phyloP scores from a whole-genome alignment of 2,888 invertebrate genomes.

The Glyphotaelius pellucidus region DNA sequence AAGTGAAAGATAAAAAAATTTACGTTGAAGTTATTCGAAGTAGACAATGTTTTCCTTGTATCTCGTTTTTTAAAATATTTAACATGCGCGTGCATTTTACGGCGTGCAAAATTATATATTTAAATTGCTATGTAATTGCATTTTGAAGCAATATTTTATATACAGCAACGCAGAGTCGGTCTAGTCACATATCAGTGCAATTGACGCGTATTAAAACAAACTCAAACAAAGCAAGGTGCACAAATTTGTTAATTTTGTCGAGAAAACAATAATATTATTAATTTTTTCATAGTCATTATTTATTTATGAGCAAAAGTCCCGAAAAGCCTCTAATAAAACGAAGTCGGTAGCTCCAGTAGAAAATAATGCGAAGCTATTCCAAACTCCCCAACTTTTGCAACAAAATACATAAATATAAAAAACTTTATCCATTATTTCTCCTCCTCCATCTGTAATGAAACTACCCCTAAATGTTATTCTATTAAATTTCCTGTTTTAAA shows the following conservation, averaged over 20 bases:
- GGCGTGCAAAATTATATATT: slow-evolving; percentile 39
- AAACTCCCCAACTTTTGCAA: not conserved
- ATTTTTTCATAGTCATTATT: not conserved
- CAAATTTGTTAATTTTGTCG: not conserved
- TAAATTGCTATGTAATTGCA: not conserved
- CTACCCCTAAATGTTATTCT: not conserved
- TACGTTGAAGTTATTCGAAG: not conserved
- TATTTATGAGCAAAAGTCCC: not conserved
- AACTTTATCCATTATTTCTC: not conserved
- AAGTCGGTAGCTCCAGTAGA: not conserved
- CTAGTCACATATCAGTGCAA: not conserved
- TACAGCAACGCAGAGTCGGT: slow-evolving; percentile 41
- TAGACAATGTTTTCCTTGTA: not conserved
- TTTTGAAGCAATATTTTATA: slow-evolving; percentile 27
- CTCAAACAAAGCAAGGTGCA: not conserved
- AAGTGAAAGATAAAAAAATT: not conserved
- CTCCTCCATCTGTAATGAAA: not conserved
- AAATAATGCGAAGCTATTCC: not conserved
- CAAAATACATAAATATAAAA: not conserved
- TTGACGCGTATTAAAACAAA: not conserved
- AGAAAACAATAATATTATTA: not conserved
- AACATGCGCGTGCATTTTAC: slow-evolving; percentile 53
- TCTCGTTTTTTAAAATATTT: not conserved
- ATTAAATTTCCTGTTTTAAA: not conserved
- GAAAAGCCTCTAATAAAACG: not conserved